Base-by-base conservation (phyloP, 2,888 invertebrate genomes). In the Eretmocerus hayati region DNA sequence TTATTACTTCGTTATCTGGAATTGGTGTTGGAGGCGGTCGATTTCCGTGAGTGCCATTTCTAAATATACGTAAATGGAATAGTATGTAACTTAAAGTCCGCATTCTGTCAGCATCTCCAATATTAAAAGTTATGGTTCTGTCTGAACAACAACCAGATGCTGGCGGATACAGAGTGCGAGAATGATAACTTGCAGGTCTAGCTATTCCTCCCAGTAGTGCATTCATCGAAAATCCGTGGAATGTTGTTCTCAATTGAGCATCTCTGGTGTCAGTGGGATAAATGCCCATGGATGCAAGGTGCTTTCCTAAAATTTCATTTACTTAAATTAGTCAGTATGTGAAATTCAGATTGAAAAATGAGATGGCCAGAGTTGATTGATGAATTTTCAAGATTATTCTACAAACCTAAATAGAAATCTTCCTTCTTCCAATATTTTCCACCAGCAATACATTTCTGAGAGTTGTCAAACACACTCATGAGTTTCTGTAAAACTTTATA, bases 341-440 rank as follows among this genome's bases (percentile, higher is more conserved):
- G n/a, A n/a, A 26, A 26, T 26, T 26, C 26, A 26, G 11, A 26
- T n/a, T n/a, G n/a, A 26, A 11, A 26, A 26, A 9, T 26, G 11
- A 26, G 26, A 26, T 26, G 6, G 26, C 26, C 11, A 26, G n/a
- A n/a, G n/a, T n/a, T 38, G n/a, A n/a, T n/a, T n/a, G n/a, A n/a
- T n/a, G n/a, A n/a, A n/a, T n/a, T n/a, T n/a, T 13, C 32, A 40
- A 38, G 39, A 30, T 30, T 9, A 30, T 13, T 30, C 31, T 11
- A 54, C 47, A 56, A 61, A 76, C 78, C 78, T 50, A 80, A 72
- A 65, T 77, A 76, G 63, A 74, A 78, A 64, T 79, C 80, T 64
- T 79, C 79, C 58, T 75, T 75, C 54, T 78, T 79, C 73, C 75
- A 75, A 59, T 74, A 78, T 48, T 72, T 73, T 36, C 73, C 74